These are phyloP conservation scores for Actinia equina DNA, from an alignment of 64 coral and sea anemone species.

Conservation along the genomic window DNA sequence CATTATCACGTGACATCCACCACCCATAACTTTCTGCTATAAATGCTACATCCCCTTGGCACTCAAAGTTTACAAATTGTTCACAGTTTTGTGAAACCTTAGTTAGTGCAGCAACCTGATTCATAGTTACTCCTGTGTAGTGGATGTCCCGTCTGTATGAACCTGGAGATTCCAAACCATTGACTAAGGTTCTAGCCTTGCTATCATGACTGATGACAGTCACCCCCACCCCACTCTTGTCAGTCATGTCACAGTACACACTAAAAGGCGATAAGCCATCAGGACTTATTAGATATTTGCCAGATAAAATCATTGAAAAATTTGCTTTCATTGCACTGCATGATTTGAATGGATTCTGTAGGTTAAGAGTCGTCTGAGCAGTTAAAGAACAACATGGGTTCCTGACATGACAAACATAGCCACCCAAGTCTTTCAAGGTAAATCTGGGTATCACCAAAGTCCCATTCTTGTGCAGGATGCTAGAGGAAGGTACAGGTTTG, in stretches of 20 bases:
- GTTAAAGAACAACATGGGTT: background rate
- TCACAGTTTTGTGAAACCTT: slow-evolving; percentile 30
- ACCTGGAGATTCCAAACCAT: background rate
- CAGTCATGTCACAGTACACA: slow-evolving; percentile 60
- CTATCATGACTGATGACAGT: slow-evolving; percentile 67
- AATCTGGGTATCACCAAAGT: background rate
- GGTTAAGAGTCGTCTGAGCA: background rate
- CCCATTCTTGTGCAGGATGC: background rate
- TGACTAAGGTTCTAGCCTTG: slow-evolving; percentile 29
- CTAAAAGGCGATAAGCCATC: slow-evolving; percentile 23
- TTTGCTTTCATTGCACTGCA: slow-evolving; percentile 36
- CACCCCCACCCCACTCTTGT: slow-evolving; percentile 49
- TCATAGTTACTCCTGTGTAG: slow-evolving; percentile 10
- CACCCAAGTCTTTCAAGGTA: background rate
- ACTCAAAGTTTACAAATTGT: slow-evolving; percentile 51
- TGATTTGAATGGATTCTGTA: background rate
- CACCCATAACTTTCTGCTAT: background rate
- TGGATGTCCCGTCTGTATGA: slow-evolving; percentile 7
- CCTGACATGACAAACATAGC: background rate
- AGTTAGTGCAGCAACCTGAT: slow-evolving; percentile 12
- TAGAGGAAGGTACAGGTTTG: background rate
- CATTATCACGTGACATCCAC: slow-evolving; percentile 43
- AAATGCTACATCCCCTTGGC: background rate
- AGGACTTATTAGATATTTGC: slow-evolving; percentile 22
- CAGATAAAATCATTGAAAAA: background rate